Evolutionary conservation across 2,113 vertebrate species (phyloP).

Genomic region (Macheiramphus alcinus): DNA sequence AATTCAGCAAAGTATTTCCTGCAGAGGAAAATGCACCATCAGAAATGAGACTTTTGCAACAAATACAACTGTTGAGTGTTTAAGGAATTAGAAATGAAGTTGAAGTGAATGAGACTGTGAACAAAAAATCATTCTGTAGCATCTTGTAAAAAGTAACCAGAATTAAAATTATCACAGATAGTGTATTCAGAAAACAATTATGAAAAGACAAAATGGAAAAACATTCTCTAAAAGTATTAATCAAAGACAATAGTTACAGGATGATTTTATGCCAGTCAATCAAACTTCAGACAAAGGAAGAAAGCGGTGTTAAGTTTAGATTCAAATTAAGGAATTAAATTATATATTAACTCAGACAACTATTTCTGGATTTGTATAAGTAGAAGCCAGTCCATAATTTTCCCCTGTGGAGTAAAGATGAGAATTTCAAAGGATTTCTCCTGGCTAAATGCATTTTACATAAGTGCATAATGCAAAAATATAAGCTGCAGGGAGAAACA

Average conservation of each 20-base stretch:
- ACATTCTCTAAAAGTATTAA: not conserved
- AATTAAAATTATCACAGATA: not conserved
- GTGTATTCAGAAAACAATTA: conserved; percentile 6
- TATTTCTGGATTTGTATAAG: conserved; percentile 48
- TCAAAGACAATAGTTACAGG: conserved; percentile 1
- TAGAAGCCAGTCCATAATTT: conserved; percentile 61
- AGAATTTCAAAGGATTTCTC: conserved; percentile 67
- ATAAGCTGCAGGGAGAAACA: conserved; percentile 46
- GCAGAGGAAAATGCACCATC: not conserved
- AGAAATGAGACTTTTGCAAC: not conserved
- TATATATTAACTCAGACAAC: conserved; percentile 34
- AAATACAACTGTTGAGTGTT: not conserved
- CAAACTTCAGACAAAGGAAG: conserved; percentile 19
- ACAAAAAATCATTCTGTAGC: not conserved
- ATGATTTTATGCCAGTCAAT: conserved; percentile 20
- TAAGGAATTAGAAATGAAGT: not conserved
- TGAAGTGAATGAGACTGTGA: not conserved
- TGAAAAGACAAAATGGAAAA: not conserved
- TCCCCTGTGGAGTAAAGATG: conserved; percentile 58
- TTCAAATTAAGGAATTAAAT: conserved; percentile 64
- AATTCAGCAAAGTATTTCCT: not conserved
- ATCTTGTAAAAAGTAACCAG: not conserved
- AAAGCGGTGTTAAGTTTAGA: not conserved
- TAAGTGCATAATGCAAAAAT: conserved; percentile 71
- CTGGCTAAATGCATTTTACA: conserved; percentile 65